Conservation (phyloP, 2,113 vertebrate species). For the Cardinalis cardinalis region DNA sequence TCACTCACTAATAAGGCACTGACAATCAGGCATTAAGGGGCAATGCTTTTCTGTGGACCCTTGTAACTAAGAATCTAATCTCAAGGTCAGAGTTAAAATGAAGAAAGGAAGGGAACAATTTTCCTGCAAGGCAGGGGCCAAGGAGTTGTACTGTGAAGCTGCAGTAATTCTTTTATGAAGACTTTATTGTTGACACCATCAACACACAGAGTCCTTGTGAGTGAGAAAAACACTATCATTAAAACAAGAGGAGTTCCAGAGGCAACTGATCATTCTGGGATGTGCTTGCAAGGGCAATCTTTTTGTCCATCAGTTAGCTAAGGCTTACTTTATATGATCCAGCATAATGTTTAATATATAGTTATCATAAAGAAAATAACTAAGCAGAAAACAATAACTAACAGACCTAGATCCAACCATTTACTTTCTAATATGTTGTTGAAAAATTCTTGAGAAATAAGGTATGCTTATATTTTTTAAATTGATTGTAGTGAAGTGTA, state of each 20-base stretch:
- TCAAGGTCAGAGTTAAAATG: not conserved
- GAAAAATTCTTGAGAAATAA: not conserved
- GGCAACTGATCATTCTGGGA: not conserved
- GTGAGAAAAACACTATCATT: not conserved
- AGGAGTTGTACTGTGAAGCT: not conserved
- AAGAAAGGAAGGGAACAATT: slow-evolving; percentile 12
- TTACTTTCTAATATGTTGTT: not conserved
- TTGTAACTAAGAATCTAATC: not conserved
- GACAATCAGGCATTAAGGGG: not conserved
- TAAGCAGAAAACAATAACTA: not conserved
- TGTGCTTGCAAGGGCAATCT: not conserved
- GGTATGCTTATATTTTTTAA: not conserved
- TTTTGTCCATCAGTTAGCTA: not conserved
- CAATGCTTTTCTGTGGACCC: not conserved
- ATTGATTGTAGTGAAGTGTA: not conserved
- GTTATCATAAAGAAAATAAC: not conserved
- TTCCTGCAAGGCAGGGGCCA: not conserved
- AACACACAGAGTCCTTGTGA: not conserved
- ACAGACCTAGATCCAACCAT: not conserved
- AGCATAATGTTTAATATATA: not conserved
- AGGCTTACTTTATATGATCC: not conserved
- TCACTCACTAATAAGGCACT: not conserved
- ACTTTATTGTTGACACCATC: not conserved
- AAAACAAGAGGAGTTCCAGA: not conserved
- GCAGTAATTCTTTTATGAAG: not conserved